A percentile compares a stretch with the other conserved stretches of the same genome.
These are phyloP conservation scores for Kuschelorhynchus macadamiae DNA, from an alignment of 2,888 invertebrate genomes.

Conservation along the genomic window DNA sequence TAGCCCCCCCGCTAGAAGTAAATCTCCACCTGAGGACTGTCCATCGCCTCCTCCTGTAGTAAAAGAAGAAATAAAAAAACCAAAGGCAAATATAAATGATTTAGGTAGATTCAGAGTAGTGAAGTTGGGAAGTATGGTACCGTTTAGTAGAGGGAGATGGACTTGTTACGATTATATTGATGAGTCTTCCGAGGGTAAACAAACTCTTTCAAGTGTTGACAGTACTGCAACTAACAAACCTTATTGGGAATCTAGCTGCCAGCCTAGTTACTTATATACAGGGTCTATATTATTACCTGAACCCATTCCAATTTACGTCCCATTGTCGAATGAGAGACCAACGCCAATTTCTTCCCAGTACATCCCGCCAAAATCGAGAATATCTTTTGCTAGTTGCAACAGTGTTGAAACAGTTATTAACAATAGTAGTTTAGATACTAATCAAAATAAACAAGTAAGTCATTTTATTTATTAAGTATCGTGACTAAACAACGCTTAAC, in stretches of 20 bases:
- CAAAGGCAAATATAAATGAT: conserved; percentile 40
- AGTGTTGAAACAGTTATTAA: conserved; percentile 44
- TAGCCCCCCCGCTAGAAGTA: conserved; percentile 47
- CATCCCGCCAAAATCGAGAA: conserved; percentile 38
- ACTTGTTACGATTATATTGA: conserved; percentile 95
- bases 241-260: conserved; percentile 51
- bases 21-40: conserved; percentile 36
- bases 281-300: conserved; percentile 53
- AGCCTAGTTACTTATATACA: conserved; percentile 52
- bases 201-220: conserved; percentile 1
- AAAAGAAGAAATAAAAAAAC: conserved; percentile 30
- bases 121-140: conserved; percentile 94
- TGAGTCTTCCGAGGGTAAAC: conserved; percentile 68
- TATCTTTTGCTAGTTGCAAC: conserved; percentile 35
- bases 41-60: conserved; percentile 18
- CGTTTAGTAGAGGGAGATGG: conserved; percentile 93
- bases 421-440: conserved; percentile 43
- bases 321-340: conserved; percentile 34
- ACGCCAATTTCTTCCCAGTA: conserved; percentile 29
- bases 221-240: conserved; percentile 26
- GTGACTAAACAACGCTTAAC: too few relatives aligned
- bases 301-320: conserved; percentile 48
- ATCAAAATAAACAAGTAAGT: conserved; percentile 49
- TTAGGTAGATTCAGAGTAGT: conserved; percentile 87
- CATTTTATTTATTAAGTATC: not conserved